Evolutionary conservation across 2,797 vertebrate species (phyloP), one percentile per base, ranked within the genome.

Genomic region (Lophura swinhoii): DNA sequence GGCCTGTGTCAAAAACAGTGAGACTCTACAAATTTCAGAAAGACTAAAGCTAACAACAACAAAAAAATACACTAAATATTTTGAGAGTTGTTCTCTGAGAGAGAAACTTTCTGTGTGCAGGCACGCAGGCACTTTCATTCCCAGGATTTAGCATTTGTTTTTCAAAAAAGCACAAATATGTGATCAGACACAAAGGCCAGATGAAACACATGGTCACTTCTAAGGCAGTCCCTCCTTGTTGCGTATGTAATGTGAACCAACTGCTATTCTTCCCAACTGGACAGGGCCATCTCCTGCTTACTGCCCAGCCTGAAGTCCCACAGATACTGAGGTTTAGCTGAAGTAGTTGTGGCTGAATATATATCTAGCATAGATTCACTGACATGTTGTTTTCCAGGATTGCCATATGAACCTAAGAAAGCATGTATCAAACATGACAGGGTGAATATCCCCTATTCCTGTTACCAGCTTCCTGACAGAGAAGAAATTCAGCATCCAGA

Each of bases 201-300:
- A 48, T 23, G 21, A 74, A 28, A 26, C 33, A 53, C 82, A 35
- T 35, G 69, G 37, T 85, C 70, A 53, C 73, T 24, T 49, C 73
- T 0, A 0, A 83, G 62, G 53, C 1, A 6, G 63, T 29, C 29
- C 35, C 28, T 6, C 2, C 48, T 53, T 21, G 21, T 28, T 69
- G n/a, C 35, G 67, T 74, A 51, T 0, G 0, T 4, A 20, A 48
- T 18, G 6, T 4, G 24, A 70, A 24, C 33, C 0, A 1, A 77
- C 48, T 0, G 0, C 2, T 56, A 21, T 16, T 64, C 49, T 75
- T 53, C 73, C 46, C 83, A 72, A n/a, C 33, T 51, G 55, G 63
- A 75, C 23, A 35, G 9, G 9, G 46, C 39, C 73, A 69, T 7
- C 23, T 87, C 14, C 28, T 18, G 20, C 29, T 60, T 79, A 5